Evolutionary conservation across 23 tunicate genomes (phyloP), one percentile per base, ranked within the genome.

Genomic region (Ascidia mentula): DNA sequence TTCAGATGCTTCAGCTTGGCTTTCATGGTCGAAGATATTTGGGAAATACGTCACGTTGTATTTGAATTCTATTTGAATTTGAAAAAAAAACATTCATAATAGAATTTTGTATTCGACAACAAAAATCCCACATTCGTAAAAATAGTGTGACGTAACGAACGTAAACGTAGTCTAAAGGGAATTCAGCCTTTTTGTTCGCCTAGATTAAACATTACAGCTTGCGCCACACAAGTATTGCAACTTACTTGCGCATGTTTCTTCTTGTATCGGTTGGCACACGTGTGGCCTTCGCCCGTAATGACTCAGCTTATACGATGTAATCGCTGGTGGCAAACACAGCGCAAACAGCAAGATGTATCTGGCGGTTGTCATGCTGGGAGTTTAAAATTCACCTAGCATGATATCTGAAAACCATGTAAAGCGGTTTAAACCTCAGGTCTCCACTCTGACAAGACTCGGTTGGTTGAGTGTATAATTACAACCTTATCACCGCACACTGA

Each of bases 21-120:
- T 77, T 22, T 91, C 97, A 59, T 91, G 86, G 22, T 90, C 97
- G 59, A 91, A 42, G 31, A 77, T 91, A 72, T 91, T 91, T 1
- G 97, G 97, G 65, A 86, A 37, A 32, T 76, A 76, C 20, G 97
- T 91, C 60, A 38, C 20, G 77, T 86, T 91, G 82, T 91, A 91
- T 0, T 72, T 61, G 30, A 76, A 45, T 18, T 75, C 87, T 83
- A 9, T n/a, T n/a, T n/a, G n/a, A n/a, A n/a, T n/a, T n/a, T n/a
- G n/a, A n/a, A n/a, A 53, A 53, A 53, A 9, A 9, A 26, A 53
- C 22, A 42, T 12, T 42, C 15, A 15, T 42, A 42, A 42, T 42
- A 42, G 53, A 12, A 42, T 42, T 9, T 42, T 42, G 53, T 9
- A 42, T 15, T 9, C 12, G 15, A 42, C 12, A 42, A 42, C n/a